Evolutionary conservation across 2,113 vertebrate species (phyloP).

Genomic region (Pteropus alecto): DNA sequence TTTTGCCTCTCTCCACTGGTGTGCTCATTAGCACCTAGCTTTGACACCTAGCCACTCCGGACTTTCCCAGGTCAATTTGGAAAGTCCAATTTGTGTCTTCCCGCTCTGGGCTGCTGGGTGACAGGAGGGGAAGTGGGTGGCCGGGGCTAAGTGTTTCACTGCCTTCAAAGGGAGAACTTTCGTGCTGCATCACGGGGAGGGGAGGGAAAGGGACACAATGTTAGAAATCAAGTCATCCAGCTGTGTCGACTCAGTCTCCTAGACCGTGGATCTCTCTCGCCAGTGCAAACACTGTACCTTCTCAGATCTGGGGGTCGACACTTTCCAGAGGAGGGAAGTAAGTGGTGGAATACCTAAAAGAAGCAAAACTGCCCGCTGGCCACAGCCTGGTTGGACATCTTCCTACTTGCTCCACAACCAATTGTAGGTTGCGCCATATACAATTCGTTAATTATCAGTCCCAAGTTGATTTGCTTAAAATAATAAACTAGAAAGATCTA

Average conservation of each 20-base stretch:
- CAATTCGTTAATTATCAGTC: not conserved
- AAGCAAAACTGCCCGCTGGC: not conserved
- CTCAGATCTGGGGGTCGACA: not conserved
- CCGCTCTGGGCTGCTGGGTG: not conserved
- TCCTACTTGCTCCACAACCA: not conserved
- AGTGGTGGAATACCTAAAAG: not conserved
- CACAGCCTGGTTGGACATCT: not conserved
- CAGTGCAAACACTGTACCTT: not conserved
- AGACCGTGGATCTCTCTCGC: not conserved
- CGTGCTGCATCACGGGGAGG: not conserved
- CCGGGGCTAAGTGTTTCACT: not conserved
- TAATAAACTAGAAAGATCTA: not conserved
- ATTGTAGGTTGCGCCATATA: fast-evolving
- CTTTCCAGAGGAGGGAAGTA: not conserved
- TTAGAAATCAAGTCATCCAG: not conserved
- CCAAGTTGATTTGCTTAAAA: not conserved
- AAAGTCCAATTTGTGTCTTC: not conserved
- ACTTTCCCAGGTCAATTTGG: not conserved
- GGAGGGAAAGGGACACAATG: not conserved
- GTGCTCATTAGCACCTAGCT: not conserved
- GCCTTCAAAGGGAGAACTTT: not conserved
- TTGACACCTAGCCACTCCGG: not conserved
- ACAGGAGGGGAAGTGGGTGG: not conserved
- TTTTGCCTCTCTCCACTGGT: not conserved
- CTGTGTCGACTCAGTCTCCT: not conserved